phyloP scores from a whole-genome alignment of 1,140 invertebrate species.

The Drosophila jambulina region DNA sequence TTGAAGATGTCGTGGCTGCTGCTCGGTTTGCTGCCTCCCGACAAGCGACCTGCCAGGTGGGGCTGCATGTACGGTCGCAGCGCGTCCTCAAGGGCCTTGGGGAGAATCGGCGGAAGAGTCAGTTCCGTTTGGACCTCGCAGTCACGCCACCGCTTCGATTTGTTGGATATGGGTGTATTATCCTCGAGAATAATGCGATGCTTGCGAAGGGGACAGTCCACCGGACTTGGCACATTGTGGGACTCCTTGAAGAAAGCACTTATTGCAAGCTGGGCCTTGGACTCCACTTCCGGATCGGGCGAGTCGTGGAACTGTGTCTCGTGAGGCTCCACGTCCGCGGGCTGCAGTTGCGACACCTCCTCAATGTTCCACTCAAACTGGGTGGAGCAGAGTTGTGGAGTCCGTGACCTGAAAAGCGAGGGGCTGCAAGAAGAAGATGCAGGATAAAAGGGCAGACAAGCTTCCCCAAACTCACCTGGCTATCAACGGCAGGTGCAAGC shows the following conservation, averaged over 20 bases:
- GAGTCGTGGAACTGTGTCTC: slow-evolving; percentile 85
- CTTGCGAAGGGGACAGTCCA: slow-evolving; percentile 76
- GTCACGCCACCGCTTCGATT: slow-evolving; percentile 53
- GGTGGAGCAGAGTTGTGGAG: slow-evolving; percentile 84
- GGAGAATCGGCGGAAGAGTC: slow-evolving; percentile 85
- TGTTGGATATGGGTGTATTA: slow-evolving; percentile 76
- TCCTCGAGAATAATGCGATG: slow-evolving; percentile 78
- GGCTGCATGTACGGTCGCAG: slow-evolving; percentile 86
- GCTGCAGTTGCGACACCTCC: slow-evolving; percentile 86
- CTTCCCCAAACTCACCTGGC: slow-evolving; percentile 62
- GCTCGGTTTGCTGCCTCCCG: slow-evolving; percentile 17
- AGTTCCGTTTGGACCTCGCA: slow-evolving; percentile 86
- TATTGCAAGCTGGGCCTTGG: slow-evolving; percentile 86
- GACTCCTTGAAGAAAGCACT: slow-evolving; percentile 86
- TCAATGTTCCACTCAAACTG: slow-evolving; percentile 87
- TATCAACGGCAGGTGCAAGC: slow-evolving; percentile 81
- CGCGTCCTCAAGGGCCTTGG: slow-evolving; percentile 85
- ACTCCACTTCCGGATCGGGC: slow-evolving; percentile 86
- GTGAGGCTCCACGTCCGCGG: slow-evolving; percentile 86
- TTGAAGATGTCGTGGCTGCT: slow-evolving; percentile 56
- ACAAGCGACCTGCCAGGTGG: slow-evolving; percentile 54
- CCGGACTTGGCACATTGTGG: slow-evolving; percentile 86
- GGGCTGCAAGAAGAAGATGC: slow-evolving; percentile 54
- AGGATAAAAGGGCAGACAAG: background rate
- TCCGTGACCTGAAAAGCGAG: slow-evolving; percentile 75